Base-by-base conservation (phyloP, 2,113 vertebrate genomes). In the Cheilinus undulatus region DNA sequence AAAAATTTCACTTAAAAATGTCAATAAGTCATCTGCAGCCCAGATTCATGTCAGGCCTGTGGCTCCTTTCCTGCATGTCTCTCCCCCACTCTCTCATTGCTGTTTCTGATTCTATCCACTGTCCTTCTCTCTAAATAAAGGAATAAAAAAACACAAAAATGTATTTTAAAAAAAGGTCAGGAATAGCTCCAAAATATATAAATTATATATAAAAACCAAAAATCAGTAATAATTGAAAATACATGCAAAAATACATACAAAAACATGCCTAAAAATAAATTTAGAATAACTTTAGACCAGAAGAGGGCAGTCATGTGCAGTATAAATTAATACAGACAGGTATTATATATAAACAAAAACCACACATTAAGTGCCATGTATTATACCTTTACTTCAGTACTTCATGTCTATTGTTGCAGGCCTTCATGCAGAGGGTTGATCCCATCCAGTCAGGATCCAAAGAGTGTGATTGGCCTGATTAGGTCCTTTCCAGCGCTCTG, bases 301-400 rank as follows among this genome's bases (percentile, higher is more conserved):
- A 53, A 89, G 90, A 81, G 80, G 88, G 88, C 87, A 89, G 86
- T 85, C 76, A 80, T 67, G 79, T 76, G 64, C 48, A 87, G 62
- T 80, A 62, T 58, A 80, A 64, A 77, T 80, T 54, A 23, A 60
- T 40, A 24, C 8, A 30, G 27, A 5, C n/a, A n/a, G n/a, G n/a
- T n/a, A n/a, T n/a, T n/a, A 12, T 22, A 11, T 8, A 48, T 7
- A 48, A 34, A 34, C 32, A 34, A 6, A n/a, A 34, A 34, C 32
- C 2, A 9, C 1, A 52, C 15, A 72, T 72, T 24, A 46, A 50
- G 1, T 43, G n/a, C n/a, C n/a, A n/a, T n/a, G n/a, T n/a, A n/a
- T n/a, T n/a, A n/a, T n/a, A n/a, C n/a, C n/a, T n/a, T n/a, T 36
- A 12, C 13, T 42, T 43, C 32, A 51, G 32, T 38, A 53, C 36